Conservation (phyloP, 1,140 invertebrate genomes). For the Pseudomyrmex dendroicus region DNA sequence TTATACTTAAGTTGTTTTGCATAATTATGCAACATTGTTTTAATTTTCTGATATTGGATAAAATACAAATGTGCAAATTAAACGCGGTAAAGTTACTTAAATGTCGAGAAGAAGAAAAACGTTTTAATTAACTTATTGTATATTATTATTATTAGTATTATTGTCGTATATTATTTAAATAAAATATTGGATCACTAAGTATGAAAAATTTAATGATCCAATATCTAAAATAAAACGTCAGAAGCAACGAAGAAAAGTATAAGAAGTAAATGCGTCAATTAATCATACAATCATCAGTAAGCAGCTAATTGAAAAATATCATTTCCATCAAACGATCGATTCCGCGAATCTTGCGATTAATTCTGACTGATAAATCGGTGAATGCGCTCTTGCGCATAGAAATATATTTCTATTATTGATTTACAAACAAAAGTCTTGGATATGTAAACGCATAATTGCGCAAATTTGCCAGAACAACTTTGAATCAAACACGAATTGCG, state of each 20-base stretch:
- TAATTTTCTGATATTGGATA: neutral
- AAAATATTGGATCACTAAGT: neutral
- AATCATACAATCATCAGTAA: neutral
- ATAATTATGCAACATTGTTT: constrained; percentile 1
- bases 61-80: neutral
- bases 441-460: neutral
- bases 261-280: neutral
- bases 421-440: neutral
- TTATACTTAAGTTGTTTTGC: neutral
- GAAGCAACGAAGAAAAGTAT: neutral
- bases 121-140: no score
- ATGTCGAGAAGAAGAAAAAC: neutral
- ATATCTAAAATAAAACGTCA: neutral
- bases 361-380: constrained; percentile 9
- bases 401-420: no score
- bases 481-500: no score
- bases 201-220: neutral
- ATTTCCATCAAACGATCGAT: neutral
- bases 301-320: neutral
- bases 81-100: neutral
- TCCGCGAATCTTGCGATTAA: constrained; percentile 33
- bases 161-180: neutral
- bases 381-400: neutral
- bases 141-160: neutral
- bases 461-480: no score